phyloP scores from a whole-genome alignment of 1,140 invertebrate genomes.

The Druon quercuslanigerum region DNA sequence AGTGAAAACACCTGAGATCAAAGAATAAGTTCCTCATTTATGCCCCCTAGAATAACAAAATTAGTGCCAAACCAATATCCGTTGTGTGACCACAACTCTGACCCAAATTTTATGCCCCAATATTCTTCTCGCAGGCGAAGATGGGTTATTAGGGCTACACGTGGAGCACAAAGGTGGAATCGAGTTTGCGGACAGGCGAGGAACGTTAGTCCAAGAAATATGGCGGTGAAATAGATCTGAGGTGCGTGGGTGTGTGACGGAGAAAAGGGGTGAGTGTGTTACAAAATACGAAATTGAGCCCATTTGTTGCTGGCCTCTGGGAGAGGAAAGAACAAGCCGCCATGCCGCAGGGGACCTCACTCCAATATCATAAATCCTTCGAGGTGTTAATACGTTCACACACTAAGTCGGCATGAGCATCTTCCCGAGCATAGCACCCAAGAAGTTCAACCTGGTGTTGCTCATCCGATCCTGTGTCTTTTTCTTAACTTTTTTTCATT shows the following conservation, averaged over 20 bases:
- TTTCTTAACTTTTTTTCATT: conserved; percentile 41
- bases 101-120: background rate
- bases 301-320: conserved; percentile 70
- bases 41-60: too few relatives aligned
- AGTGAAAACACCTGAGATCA: too few relatives aligned
- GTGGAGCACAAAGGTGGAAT: background rate
- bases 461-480: conserved; percentile 46
- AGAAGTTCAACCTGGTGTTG: conserved; percentile 55
- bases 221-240: conserved; percentile 65
- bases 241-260: conserved; percentile 62
- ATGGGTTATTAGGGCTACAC: background rate
- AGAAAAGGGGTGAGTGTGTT: conserved; percentile 51
- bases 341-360: conserved; percentile 65
- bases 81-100: background rate
- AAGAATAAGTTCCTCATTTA: too few relatives aligned
- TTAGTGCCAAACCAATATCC: background rate
- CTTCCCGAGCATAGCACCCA: conserved; percentile 49
- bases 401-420: conserved; percentile 55
- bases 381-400: conserved; percentile 73
- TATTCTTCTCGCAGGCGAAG: background rate
- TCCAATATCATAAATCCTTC: conserved; percentile 73
- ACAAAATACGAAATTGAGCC: conserved; percentile 70
- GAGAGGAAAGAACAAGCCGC: conserved; percentile 55
- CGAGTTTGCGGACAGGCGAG: background rate
- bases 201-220: conserved; percentile 44